Base-by-base conservation (phyloP, 2,797 vertebrate species). In the Ceryle rudis region DNA sequence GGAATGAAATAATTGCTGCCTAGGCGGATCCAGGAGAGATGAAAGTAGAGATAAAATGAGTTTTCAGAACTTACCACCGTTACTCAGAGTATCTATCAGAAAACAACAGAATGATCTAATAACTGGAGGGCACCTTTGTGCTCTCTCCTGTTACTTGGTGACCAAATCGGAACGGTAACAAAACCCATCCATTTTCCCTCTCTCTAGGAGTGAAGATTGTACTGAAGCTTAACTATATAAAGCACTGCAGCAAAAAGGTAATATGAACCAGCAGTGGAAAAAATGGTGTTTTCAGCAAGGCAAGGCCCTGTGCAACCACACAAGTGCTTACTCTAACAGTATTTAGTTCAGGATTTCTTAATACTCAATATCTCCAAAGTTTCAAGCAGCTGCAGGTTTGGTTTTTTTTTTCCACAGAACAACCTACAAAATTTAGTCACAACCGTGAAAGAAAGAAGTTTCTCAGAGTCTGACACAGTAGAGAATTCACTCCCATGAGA, bases 1-100 rank as follows among this genome's bases (percentile, higher is more conserved):
- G 61, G 72, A 77, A 86, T 93, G 70, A 93, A 90, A 75, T 83
- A 91, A 81, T 19, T 69, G 44, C 72, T 91, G 65, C 65, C 75
- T 28, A 69, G 69, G 65, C 71, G 69, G 83, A 93, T 70, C 31
- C 47, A 67, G 81, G 47, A 0, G 0, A 82, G 78, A n/a, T 46
- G 57, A 57, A 94, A 90, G 89, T 5, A 54, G 65, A 87, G 67
- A 65, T 61, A 85, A 66, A 90, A 78, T 4, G 60, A 89, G 51
- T 41, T 81, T 64, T 64, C 57, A 58, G 91, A 80, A 60, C 41
- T 61, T 46, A 5, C 18, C 33, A 9, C 26, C 0, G 1, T 71
- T 64, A 82, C 72, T 60, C 39, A 81, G 77, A 61, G 39, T 54
- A 89, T 57, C 57, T 39, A 9, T 73, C 70, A 89, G 78, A 65